These are phyloP conservation scores for Protomyctophum bolini DNA, from an alignment of 2,113 vertebrate species.

Conservation along the genomic window DNA sequence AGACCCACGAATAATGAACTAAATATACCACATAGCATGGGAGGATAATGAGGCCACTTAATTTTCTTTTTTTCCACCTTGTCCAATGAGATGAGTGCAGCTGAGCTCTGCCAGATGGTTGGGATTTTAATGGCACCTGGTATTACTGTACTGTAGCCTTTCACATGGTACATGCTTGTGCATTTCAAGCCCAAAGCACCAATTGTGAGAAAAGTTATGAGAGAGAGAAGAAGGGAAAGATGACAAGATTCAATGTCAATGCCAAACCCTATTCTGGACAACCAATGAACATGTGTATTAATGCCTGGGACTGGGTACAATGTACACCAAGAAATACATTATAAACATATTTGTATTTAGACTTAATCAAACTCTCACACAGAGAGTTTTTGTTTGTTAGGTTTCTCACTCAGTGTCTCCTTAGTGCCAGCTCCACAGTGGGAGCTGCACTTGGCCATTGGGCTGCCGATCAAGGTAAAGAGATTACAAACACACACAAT, in stretches of 20 bases:
- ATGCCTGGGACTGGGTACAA: slow-evolving; percentile 24
- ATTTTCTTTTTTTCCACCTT: slow-evolving; percentile 44
- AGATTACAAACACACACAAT: slow-evolving; percentile 84
- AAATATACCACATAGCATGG: slow-evolving; percentile 66
- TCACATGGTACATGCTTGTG: slow-evolving; percentile 46
- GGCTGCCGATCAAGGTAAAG: slow-evolving; percentile 82
- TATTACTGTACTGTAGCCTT: slow-evolving; percentile 52
- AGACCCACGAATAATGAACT: slow-evolving; percentile 68
- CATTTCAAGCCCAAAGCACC: slow-evolving; percentile 42
- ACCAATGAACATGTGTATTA: background rate
- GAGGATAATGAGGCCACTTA: slow-evolving; percentile 73
- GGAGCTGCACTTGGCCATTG: slow-evolving; percentile 72
- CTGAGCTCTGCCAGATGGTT: slow-evolving; percentile 67
- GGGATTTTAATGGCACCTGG: slow-evolving; percentile 62
- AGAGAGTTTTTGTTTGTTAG: slow-evolving; percentile 59
- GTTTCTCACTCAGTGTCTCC: slow-evolving; percentile 69
- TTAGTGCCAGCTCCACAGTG: slow-evolving; percentile 74
- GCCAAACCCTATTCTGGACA: too few relatives aligned
- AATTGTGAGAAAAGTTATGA: slow-evolving; percentile 23
- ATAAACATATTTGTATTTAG: slow-evolving; percentile 20
- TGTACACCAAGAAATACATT: slow-evolving; percentile 44
- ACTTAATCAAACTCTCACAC: slow-evolving; percentile 43
- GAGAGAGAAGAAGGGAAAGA: background rate
- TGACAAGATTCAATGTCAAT: background rate
- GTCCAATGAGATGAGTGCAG: slow-evolving; percentile 46